phyloP scores from a whole-genome alignment of 2,888 invertebrate genomes.

The Kryphioiulus occultus region DNA sequence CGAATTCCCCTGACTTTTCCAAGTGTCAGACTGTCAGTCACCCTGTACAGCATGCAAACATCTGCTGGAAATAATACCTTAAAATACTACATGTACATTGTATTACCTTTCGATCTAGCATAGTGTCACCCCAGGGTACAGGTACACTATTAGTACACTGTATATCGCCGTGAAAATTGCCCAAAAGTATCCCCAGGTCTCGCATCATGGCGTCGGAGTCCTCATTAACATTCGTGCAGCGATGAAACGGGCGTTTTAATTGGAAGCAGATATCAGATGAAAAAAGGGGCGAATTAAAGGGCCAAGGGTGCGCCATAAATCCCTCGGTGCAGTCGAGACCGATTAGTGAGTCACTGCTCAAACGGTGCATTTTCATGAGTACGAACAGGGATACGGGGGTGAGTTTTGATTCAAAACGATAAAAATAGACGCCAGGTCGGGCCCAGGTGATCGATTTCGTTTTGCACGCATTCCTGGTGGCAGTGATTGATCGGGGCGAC shows the following conservation, averaged over 20 bases:
- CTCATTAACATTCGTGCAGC: not conserved
- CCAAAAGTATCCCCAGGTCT: not conserved
- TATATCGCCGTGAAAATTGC: too few species aligned
- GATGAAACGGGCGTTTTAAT: not conserved
- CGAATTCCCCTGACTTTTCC: too few species aligned
- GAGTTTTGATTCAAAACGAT: not conserved
- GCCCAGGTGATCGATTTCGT: conserved; percentile 13
- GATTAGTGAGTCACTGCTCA: conserved; percentile 25
- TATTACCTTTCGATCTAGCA: too few species aligned
- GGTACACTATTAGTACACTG: too few species aligned
- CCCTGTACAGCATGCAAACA: too few species aligned
- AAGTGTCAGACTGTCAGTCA: too few species aligned
- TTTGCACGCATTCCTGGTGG: not conserved
- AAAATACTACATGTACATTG: too few species aligned
- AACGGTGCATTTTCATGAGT: not conserved
- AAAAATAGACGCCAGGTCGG: not conserved
- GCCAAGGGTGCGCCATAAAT: conserved; percentile 21
- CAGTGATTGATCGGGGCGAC: conserved; percentile 28
- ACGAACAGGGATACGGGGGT: not conserved
- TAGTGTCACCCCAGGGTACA: too few species aligned
- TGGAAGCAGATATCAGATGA: conserved; percentile 26
- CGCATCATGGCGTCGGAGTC: not conserved
- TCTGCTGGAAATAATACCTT: too few species aligned
- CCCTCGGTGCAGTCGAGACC: not conserved
- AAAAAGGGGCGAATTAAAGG: not conserved